Evolutionary conservation across 2,113 vertebrate genomes (phyloP), one percentile per base, ranked within the genome.

Genomic region (Pluvialis apricaria): DNA sequence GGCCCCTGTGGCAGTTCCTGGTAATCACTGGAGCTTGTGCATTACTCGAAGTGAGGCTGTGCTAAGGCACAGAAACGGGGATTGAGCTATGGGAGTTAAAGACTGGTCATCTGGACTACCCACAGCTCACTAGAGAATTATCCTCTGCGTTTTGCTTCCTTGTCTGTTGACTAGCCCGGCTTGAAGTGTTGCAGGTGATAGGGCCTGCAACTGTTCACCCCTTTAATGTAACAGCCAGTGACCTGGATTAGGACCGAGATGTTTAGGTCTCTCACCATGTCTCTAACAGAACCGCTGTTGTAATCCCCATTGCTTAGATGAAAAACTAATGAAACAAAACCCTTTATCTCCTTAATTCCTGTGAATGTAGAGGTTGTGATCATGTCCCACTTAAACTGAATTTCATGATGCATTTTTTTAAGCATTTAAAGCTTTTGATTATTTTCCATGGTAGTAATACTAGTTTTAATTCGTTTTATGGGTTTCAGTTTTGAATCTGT

Each of bases 251-350:
- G 70, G 86, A 22, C 52, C 2, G 14, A 71, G 77, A 78, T 79
- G 73, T 38, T 92, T 49, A 6, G 15, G 61, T 70, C 81, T 92
- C 88, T 85, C 60, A 57, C 88, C 49, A 2, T 6, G 47, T 34
- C 84, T 91, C 89, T 26, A 18, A 45, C 54, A 93, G 87, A 90
- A 79, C 93, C 94, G 93, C 96, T 96, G 94, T 57, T 57, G 92
- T 97, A 97, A 97, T 97, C 96, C 96, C 84, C 75, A 90, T 72
- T 85, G 90, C 87, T 90, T 68, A 82, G 90, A 96, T 95, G 93
- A 93, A 96, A 96, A 90, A 90, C 93, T 95, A 94, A 96, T 93
- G 93, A 96, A 96, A 95, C 90, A 94, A 91, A 94, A 5, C 88
- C 92, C 86, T 94, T 95, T 91, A 96, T 95, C 91, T 86, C 83